Percentiles rank a stretch among this genome's conserved stretches.
phyloP scores from a whole-genome alignment of 2,888 invertebrate genomes.

The Gastrophysa polygoni region DNA sequence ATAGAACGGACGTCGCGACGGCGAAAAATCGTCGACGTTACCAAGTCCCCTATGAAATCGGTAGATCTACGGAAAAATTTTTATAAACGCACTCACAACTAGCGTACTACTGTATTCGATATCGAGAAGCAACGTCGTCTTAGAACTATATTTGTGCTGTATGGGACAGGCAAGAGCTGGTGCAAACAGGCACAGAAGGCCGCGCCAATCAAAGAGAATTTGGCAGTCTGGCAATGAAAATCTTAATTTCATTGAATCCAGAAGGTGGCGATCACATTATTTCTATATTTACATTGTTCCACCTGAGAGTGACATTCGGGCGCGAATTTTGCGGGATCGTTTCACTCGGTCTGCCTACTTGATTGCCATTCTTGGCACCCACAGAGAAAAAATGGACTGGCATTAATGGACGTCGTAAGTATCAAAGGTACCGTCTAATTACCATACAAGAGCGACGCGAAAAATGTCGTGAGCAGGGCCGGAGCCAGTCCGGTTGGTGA shows the following conservation, averaged over 20 bases:
- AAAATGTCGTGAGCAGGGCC: background rate
- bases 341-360: slow-evolving; percentile 6
- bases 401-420: slow-evolving; percentile 15
- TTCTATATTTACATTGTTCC: background rate
- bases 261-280: background rate
- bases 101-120: too few species aligned
- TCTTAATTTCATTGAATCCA: background rate
- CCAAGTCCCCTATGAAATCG: background rate
- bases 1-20: slow-evolving; percentile 46
- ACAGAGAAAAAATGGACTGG: background rate
- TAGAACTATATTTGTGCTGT: background rate
- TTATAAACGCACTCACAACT: too few species aligned
- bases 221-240: background rate
- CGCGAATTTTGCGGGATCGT: background rate
- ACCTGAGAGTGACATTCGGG: too few species aligned
- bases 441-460: slow-evolving; percentile 21
- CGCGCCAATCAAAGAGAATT: background rate
- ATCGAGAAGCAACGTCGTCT: background rate
- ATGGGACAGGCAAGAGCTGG: background rate
- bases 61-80: background rate
- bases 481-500: background rate
- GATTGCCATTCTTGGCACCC: slow-evolving; percentile 14
- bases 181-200: background rate
- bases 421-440: slow-evolving; percentile 31
- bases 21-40: slow-evolving; percentile 4